Percentiles rank a stretch among this genome's conserved stretches.
These are phyloP conservation scores for Laticauda colubrina DNA, from an alignment of 2,113 vertebrate genomes.

Conservation along the genomic window DNA sequence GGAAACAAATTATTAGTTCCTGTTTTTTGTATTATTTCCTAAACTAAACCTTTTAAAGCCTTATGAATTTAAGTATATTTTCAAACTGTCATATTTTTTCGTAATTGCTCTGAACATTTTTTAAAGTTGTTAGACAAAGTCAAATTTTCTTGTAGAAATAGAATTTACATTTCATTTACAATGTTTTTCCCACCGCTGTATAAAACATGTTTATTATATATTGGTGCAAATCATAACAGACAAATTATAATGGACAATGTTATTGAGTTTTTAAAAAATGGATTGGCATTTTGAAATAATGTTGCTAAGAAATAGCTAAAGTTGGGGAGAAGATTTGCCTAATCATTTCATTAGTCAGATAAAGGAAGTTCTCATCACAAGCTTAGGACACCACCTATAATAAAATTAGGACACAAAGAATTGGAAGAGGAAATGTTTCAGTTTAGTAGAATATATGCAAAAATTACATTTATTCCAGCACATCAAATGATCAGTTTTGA, in stretches of 20 bases:
- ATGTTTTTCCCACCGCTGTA: not conserved
- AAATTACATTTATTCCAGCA: not conserved
- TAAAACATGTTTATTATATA: not conserved
- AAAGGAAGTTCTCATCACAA: not conserved
- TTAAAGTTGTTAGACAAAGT: not conserved
- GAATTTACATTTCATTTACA: not conserved
- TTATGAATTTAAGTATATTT: not conserved
- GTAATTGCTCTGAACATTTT: not conserved
- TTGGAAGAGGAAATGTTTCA: not conserved
- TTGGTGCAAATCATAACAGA: not conserved
- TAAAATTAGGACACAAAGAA: not conserved
- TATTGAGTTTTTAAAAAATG: not conserved
- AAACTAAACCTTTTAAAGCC: not conserved
- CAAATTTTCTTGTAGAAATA: not conserved
- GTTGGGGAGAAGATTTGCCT: not conserved
- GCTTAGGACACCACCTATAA: not conserved
- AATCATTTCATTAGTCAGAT: not conserved
- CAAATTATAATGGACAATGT: not conserved
- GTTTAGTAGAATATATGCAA: not conserved
- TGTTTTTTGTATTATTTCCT: not conserved
- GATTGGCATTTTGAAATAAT: not conserved
- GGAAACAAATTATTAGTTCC: not conserved
- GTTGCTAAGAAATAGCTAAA: not conserved
- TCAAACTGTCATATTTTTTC: not conserved
- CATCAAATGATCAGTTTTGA: not conserved